phyloP scores from a whole-genome alignment of 1,140 invertebrate genomes.

The Solen grandis region DNA sequence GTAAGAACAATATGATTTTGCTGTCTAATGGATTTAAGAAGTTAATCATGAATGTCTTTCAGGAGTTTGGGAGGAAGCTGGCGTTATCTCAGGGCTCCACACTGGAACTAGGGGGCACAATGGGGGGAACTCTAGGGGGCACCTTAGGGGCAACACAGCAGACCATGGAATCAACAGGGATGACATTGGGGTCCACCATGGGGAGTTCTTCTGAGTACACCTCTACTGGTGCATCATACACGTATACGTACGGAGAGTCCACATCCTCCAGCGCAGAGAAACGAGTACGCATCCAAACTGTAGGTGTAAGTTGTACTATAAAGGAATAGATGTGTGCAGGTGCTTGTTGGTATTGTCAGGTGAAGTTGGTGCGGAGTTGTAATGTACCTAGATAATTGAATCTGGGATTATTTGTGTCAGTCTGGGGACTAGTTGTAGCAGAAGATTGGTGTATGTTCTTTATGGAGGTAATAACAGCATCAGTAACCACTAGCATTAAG shows the following conservation, averaged over 20 bases:
- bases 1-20: too few species aligned
- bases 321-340: too few species aligned
- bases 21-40: too few species aligned
- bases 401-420: too few species aligned
- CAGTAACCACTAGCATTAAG: too few species aligned
- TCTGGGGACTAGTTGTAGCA: too few species aligned
- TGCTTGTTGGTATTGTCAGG: too few species aligned
- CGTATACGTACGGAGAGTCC: conserved; percentile 48
- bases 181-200: conserved; percentile 12
- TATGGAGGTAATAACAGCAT: too few species aligned
- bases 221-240: conserved; percentile 46
- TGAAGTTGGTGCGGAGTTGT: too few species aligned
- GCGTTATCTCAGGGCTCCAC: not conserved
- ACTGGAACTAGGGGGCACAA: not conserved
- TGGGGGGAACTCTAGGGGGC: not conserved
- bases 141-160: not conserved
- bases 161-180: conserved; percentile 19
- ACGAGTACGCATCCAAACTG: conserved; percentile 57
- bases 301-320: conserved; percentile 44
- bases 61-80: not conserved
- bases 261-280: conserved; percentile 46
- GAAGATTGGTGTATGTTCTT: too few species aligned
- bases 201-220: conserved; percentile 31
- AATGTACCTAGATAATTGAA: too few species aligned
- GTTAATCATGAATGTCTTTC: too few species aligned